Evolutionary conservation across 2,113 vertebrate genomes (phyloP).

Genomic region (Neotragus pygmaeus): DNA sequence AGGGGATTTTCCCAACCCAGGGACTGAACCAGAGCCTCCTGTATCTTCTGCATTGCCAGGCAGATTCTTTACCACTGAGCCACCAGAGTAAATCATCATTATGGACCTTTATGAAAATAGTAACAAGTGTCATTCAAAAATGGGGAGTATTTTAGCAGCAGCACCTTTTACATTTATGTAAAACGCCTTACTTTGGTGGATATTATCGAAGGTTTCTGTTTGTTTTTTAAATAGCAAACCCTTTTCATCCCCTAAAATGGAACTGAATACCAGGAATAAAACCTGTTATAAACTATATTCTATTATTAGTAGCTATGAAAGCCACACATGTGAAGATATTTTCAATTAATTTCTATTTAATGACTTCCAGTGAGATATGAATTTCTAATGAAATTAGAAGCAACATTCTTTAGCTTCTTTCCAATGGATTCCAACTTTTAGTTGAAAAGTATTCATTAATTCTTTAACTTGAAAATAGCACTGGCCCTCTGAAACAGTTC

Average conservation of each 20-base stretch:
- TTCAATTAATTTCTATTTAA: conserved; percentile 37
- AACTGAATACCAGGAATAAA: background rate
- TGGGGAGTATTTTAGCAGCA: background rate
- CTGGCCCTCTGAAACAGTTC: background rate
- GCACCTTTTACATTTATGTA: background rate
- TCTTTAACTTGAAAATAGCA: background rate
- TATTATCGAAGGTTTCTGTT: background rate
- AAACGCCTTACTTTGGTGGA: background rate
- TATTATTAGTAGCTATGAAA: conserved; percentile 29
- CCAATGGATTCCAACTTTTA: background rate
- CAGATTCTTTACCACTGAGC: background rate
- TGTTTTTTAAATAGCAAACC: background rate
- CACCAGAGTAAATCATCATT: background rate
- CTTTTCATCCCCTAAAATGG: background rate
- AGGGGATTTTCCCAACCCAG: background rate
- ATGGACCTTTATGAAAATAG: background rate
- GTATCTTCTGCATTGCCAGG: background rate
- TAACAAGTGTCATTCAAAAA: background rate
- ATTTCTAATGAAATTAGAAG: conserved; percentile 34
- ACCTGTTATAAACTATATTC: background rate
- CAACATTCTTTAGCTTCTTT: background rate
- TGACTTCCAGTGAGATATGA: background rate
- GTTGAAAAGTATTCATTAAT: background rate
- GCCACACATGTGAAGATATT: conserved; percentile 18
- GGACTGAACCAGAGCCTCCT: background rate